Base-by-base conservation (phyloP, 2,888 invertebrate genomes). In the Pandemis heparana region DNA sequence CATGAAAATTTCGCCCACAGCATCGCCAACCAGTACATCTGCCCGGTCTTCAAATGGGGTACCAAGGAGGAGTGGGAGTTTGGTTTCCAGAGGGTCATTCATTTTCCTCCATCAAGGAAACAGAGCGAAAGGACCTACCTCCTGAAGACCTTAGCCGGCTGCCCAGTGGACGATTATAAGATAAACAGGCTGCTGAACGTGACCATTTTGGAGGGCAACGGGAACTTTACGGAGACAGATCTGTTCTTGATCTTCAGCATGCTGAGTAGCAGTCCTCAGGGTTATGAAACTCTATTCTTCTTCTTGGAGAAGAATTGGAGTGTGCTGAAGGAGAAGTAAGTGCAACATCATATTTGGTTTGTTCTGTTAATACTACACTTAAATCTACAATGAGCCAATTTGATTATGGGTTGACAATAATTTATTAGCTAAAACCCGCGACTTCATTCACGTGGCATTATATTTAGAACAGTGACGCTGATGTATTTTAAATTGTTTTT, bases 11-110 rank as follows among this genome's bases (percentile, higher is more conserved):
- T 75, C 67, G 46, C 53, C 77, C 72, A 43, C 86, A 97, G 97
- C 7, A 96, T 97, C 65, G 95, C 96, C 18, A 97, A 96, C 87
- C 96, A 96, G 83, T 97, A 95, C 86, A 96, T 97, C 76, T 97
- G 97, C 76, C 97, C 97, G 0, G 97, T 97, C 0, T 97, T 97
- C 87, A 96, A 96, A 88, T 97, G 97, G 96, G 97, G 97, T 0
- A 96, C 96, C 0, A 94, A 95, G 79, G 96, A 97, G 61, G 97
- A 97, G 86, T 98, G 97, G 97, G 96, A 97, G 77, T 97, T 97
- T 79, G 97, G 97, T 48, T 92, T 98, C 0, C 95, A 97, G 77
- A 94, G 97, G 10, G 96, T 97, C 0, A 96, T 97, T 66, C 95
- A 97, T 81, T 97, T 97, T 88, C 97, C 97, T 0, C 89, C 95